Base-by-base conservation (phyloP, 2,888 invertebrate genomes). In the Pseudococcus jackbeardsleyi region DNA sequence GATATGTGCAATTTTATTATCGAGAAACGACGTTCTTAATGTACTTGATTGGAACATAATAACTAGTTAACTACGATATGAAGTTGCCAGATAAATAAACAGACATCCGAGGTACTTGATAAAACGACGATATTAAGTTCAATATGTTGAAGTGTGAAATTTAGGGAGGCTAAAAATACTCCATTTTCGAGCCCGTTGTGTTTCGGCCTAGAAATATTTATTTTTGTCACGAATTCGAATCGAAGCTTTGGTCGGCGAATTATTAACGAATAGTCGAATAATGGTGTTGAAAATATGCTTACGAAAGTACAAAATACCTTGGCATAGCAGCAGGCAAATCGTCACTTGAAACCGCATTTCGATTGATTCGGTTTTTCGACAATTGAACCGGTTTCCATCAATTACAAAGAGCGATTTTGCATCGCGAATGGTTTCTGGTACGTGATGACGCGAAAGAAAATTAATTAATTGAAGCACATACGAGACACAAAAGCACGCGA, bases 261-360 rank as follows among this genome's bases (percentile, higher is more conserved):
- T 12, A 26, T 11, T 26, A 68, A 19, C 9, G 68, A 68, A 9
- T 42, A 9, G 9, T 6, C 42, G 42, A 42, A 42, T 8, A 42
- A 42, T 42, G 42, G 42, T 42, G 42, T 42, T 8, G n/a, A 68
- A 68, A 68, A 68, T 26, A 68, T 68, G 26, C 26, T 68, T 9
- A 26, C 26, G 26, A 33, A 33, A 33, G 26, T 33, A 68, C 26
- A n/a, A 72, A 26, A 72, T 79, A 79, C 79, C 79, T 82, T n/a
- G 79, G 22, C 46, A 82, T 9, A 82, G 46, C 79, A 82, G 79
- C 79, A 82, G 4, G 19, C 79, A 82, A 46, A 82, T 82, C n/a
- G 79, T 82, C 46, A 82, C 79, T 82, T 19, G 19, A 12, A 46
- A 82, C 12, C 46, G 19, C 79, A 82, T 82, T 42, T n/a, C 17